Base-by-base conservation (phyloP, 2,888 invertebrate genomes). In the Drosophila meridiana region DNA sequence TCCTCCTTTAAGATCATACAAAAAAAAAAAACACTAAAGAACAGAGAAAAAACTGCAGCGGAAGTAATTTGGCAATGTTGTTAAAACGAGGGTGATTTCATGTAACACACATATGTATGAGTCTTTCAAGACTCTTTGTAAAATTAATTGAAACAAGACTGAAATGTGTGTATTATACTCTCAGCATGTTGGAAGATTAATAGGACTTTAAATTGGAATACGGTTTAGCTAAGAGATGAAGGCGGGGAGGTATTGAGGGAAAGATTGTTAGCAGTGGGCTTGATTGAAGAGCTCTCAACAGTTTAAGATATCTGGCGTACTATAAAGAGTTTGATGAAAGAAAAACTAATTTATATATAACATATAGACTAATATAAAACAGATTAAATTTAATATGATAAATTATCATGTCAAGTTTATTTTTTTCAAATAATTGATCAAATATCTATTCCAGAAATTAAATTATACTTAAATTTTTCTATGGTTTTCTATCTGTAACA, bases 31-130 rank as follows among this genome's bases (percentile, higher is more conserved):
- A 11, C n/a, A n/a, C 8, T 9, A 4, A 20, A 6, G 20, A 30
- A 30, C 3, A 14, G 26, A 13, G 34, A 7, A 11, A 26, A 9
- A 43, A 20, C 30, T 66, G 59, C 73, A 78, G 50, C 78, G 78
- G 78, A 78, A 78, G 78, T 81, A 64, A 59, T 72, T 78, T 78
- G 61, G 78, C 57, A 48, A 57, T 60, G 52, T 38, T 59, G 50
- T 63, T 48, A 34, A 57, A 34, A 28, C 53, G 30, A 43, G 32
- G n/a, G n/a, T 14, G 20, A 32, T 32, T 43, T 42, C 26, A 43
- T 48, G 32, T 26, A 55, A 45, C 1, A 20, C 26, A 59, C 13
- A 56, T 20, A 55, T 20, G 20, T 20, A 20, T 20, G 20, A 20
- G 20, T 20, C 20, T 40, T 30, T 36, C 38, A 13, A 34, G n/a